Base-by-base conservation (phyloP, 2,113 vertebrate genomes). In the Delphinus delphis region DNA sequence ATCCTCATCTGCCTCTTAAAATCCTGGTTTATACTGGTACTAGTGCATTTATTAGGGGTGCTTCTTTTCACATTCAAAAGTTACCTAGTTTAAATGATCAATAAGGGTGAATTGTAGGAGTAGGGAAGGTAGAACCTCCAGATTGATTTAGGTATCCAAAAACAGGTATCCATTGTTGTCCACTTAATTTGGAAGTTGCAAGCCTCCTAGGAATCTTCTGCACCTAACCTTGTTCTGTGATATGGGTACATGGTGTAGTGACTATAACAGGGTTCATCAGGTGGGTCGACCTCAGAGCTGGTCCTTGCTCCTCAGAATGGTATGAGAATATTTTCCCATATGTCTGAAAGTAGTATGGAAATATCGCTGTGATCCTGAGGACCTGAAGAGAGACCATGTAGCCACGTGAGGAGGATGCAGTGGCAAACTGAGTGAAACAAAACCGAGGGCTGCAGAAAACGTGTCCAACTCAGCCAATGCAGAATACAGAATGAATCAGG, bases 191-290 rank as follows among this genome's bases (percentile, higher is more conserved):
- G 8, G 50, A 58, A 62, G 17, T 8, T 44, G 15, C 8, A 26
- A 60, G 4, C 33, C 68, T 60, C 60, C 47, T 25, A 26, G 20
- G 58, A 33, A 14, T 21, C 28, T 15, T 62, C 60, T 76, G 25
- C 8, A 33, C 10, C 77, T 68, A n/a, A 60, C 67, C 50, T 58
- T 88, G 47, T 26, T 60, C 60, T 17, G 4, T 77, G 77, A 41
- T 7, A 33, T 13, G 41, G 8, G n/a, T 8, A n/a, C 15, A 17
- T 60, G 9, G 12, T 3, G 1, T 5, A n/a, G n/a, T 50, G 38
- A 10, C n/a, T 31, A 17, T n/a, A 17, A 63, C n/a, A 62, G 63
- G 18, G 15, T 93, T 28, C 70, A 10, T 25, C n/a, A n/a, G 50
- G 12, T 28, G 81, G 4, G 5, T 28, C 21, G 11, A 33, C 38